These are phyloP conservation scores for Episyrphus balteatus DNA, from an alignment of 1,140 invertebrate species.

Conservation along the genomic window DNA sequence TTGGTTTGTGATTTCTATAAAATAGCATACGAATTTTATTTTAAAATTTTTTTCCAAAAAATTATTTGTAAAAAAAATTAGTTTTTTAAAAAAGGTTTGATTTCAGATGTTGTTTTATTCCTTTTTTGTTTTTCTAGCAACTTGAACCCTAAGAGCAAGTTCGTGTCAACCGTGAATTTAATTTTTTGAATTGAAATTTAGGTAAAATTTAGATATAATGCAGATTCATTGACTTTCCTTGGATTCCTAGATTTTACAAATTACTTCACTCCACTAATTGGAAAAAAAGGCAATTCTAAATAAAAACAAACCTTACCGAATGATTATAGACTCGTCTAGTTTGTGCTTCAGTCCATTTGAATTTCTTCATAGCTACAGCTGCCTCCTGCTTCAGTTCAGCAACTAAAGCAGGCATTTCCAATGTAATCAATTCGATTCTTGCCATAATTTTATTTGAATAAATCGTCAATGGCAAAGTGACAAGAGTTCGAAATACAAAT, in stretches of 20 bases:
- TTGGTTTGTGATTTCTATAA: no score
- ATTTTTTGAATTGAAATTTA: no score
- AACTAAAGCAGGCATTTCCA: constrained; percentile 58
- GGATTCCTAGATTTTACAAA: no score
- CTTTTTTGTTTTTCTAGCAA: no score
- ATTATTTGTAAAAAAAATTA: no score
- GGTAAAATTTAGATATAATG: background rate
- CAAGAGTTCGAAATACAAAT: constrained; percentile 46
- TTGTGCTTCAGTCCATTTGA: constrained; percentile 56
- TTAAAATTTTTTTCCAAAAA: no score
- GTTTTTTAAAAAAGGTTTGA: no score
- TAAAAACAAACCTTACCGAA: constrained; percentile 41
- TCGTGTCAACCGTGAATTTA: no score
- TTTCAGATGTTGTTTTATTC: no score
- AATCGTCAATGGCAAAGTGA: constrained; percentile 65
- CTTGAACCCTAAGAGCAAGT: no score
- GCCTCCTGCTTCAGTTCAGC: constrained; percentile 61
- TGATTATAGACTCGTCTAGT: constrained; percentile 50
- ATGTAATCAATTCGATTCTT: constrained; percentile 57
- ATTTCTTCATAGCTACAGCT: constrained; percentile 49
- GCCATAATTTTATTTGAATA: constrained; percentile 58
- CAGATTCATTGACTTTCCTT: no score
- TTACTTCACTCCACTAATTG: background rate
- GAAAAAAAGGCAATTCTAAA: background rate
- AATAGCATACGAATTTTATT: no score